phyloP scores from a whole-genome alignment of 1,140 invertebrate species.

The Amphibalanus amphitrite region DNA sequence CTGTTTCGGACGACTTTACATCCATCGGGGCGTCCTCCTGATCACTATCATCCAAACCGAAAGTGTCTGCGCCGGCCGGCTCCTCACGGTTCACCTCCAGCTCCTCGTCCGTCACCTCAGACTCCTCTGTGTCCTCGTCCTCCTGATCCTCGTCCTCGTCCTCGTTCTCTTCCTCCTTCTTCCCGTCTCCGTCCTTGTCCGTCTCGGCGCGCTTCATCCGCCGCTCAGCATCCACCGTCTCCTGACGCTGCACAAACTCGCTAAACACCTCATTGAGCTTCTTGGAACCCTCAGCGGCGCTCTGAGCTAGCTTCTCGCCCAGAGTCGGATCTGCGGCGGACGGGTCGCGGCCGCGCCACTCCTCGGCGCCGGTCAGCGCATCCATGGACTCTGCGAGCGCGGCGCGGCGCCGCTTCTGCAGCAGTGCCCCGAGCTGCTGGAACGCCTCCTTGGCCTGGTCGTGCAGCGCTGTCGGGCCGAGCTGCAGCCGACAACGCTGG shows the following conservation, averaged over 20 bases:
- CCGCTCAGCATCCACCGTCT: not conserved
- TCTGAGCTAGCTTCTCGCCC: slow-evolving; percentile 12
- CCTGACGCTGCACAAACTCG: not conserved
- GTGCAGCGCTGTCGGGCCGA: slow-evolving; percentile 16
- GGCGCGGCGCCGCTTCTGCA: slow-evolving; percentile 16
- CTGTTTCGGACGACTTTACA: too few species aligned
- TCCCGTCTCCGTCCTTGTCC: too few species aligned
- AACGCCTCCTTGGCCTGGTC: slow-evolving; percentile 18
- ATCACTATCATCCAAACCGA: too few species aligned
- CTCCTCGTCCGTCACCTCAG: not conserved
- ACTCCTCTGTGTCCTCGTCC: not conserved
- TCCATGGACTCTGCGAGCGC: slow-evolving; percentile 17
- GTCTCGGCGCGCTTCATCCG: too few species aligned
- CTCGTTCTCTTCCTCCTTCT: not conserved
- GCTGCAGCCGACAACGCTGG: slow-evolving; percentile 13
- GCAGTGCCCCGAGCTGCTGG: slow-evolving; percentile 15
- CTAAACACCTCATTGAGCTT: slow-evolving; percentile 14
- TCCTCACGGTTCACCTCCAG: not conserved
- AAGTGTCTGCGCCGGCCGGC: too few species aligned
- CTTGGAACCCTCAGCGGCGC: slow-evolving; percentile 12
- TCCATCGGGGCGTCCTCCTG: too few species aligned
- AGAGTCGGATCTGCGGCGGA: slow-evolving; percentile 11
- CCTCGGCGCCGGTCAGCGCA: slow-evolving; percentile 11
- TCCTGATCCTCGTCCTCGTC: not conserved
- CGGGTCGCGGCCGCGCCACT: slow-evolving; percentile 13